Evolutionary conservation across 2,888 invertebrate species (phyloP).

Genomic region (Epistrophella euchroma): DNA sequence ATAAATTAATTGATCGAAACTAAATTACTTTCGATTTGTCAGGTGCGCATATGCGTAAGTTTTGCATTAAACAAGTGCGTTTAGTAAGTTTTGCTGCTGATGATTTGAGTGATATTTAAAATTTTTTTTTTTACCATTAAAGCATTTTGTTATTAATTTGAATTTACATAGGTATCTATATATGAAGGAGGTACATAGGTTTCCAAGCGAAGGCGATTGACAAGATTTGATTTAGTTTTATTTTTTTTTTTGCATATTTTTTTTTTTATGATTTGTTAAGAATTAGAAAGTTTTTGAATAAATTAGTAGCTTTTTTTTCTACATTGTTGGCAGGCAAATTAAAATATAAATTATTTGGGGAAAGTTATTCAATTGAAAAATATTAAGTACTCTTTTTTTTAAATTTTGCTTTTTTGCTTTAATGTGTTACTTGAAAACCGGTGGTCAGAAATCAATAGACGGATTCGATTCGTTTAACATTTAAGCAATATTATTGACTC

Average conservation of each 20-base stretch:
- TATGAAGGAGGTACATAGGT: too few relatives aligned
- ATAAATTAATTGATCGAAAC: constrained; percentile 62
- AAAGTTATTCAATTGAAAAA: background rate
- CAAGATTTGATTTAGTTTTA: constrained; percentile 12
- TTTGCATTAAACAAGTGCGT: constrained; percentile 1
- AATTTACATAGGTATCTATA: background rate
- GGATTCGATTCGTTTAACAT: too few relatives aligned
- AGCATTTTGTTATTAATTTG: constrained; percentile 7
- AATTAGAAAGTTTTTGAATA: constrained; percentile 8
- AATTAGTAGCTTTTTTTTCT: background rate
- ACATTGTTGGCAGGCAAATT: background rate
- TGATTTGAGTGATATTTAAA: constrained; percentile 7
- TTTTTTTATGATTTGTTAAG: background rate
- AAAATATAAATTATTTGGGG: background rate
- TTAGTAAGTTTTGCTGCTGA: background rate
- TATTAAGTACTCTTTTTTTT: too few relatives aligned
- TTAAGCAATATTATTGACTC: too few relatives aligned
- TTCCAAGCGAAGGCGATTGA: background rate
- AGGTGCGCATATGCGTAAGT: constrained; percentile 25
- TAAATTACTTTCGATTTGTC: constrained; percentile 73
- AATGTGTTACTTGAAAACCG: too few relatives aligned
- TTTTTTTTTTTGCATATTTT: background rate
- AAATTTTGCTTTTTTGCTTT: too few relatives aligned
- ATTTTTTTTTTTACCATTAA: background rate
- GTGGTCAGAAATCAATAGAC: too few relatives aligned